phyloP scores from a whole-genome alignment of 2,113 vertebrate genomes.

The Bos indicus region DNA sequence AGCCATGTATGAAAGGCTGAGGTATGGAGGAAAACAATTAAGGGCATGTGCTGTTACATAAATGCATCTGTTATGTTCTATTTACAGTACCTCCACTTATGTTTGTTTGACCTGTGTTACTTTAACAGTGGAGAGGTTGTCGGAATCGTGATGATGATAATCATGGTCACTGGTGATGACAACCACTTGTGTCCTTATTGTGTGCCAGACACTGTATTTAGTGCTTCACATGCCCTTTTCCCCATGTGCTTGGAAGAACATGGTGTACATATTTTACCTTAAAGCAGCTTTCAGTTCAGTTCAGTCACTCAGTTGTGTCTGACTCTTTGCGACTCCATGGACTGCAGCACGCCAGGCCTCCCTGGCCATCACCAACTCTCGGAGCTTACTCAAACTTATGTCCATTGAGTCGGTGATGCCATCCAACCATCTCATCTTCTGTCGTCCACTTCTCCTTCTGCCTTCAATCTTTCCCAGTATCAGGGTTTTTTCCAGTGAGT shows the following conservation, averaged over 20 bases:
- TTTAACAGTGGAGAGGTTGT: not conserved
- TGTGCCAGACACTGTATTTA: not conserved
- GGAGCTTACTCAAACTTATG: not conserved
- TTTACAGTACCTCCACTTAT: not conserved
- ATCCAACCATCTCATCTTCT: not conserved
- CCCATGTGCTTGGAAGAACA: not conserved
- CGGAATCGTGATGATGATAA: not conserved
- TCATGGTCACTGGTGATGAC: not conserved
- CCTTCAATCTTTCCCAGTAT: not conserved
- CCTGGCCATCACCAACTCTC: not conserved
- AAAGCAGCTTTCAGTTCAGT: not conserved
- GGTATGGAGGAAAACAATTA: not conserved
- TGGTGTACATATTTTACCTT: not conserved
- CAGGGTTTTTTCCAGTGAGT: not conserved
- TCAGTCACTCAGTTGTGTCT: not conserved
- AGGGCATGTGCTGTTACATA: rapidly evolving
- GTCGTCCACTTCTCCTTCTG: not conserved
- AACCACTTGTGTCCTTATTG: not conserved
- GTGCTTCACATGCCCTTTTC: not conserved
- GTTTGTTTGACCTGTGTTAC: not conserved
- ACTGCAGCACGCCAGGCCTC: not conserved
- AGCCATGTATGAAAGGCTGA: not conserved
- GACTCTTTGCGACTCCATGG: not conserved
- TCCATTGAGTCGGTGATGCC: not conserved
- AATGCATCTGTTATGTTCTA: not conserved